These are phyloP conservation scores for Desmodus rotundus DNA, from an alignment of 2,113 vertebrate genomes.

Conservation along the genomic window DNA sequence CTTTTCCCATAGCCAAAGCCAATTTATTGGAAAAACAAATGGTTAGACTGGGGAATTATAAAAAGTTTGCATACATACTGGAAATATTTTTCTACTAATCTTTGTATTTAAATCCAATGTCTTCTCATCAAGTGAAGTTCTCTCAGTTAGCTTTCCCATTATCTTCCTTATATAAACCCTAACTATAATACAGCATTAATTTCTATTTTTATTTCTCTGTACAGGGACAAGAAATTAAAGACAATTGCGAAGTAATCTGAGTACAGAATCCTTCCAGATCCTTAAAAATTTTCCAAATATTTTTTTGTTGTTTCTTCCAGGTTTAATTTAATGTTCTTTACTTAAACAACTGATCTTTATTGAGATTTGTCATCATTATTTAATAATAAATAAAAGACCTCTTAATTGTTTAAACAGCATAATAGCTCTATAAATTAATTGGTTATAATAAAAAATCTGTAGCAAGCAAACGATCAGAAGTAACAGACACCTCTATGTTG, in stretches of 20 bases:
- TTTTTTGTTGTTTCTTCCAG: not conserved
- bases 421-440: not conserved
- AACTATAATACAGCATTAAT: not conserved
- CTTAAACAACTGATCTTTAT: not conserved
- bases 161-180: slow-evolving; percentile 8
- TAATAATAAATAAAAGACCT: not conserved
- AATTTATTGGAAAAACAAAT: not conserved
- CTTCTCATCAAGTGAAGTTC: not conserved
- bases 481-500: not conserved
- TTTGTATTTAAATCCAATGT: not conserved
- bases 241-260: not conserved
- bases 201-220: slow-evolving; percentile 13
- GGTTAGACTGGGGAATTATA: not conserved
- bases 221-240: not conserved
- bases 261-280: not conserved
- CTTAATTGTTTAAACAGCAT: not conserved
- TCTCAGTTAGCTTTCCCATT: not conserved
- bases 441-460: not conserved
- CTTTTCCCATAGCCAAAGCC: not conserved
- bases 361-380: not conserved
- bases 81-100: not conserved
- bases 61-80: not conserved
- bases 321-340: not conserved
- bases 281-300: not conserved
- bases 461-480: not conserved